Evolutionary conservation across 2,113 vertebrate species (phyloP).

Genomic region (Catharus fuscescens): DNA sequence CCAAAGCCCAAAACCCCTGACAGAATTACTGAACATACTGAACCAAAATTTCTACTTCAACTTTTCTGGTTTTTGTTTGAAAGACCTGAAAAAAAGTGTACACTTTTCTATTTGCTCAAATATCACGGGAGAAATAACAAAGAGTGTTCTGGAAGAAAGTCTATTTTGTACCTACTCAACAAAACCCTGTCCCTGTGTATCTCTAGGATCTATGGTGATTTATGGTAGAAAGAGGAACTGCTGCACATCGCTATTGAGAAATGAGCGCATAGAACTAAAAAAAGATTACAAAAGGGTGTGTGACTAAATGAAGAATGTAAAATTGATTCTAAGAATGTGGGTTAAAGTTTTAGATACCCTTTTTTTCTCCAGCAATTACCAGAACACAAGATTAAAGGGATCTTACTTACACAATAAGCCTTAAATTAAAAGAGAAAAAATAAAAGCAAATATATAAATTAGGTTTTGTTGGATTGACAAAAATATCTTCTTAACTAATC

Average conservation of each 20-base stretch:
- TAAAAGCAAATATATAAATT: not conserved
- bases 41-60: not conserved
- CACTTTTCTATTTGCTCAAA: not conserved
- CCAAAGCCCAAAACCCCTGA: not conserved
- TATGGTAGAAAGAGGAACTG: not conserved
- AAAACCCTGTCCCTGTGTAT: rapidly evolving
- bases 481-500: not conserved
- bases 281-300: not conserved
- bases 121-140: not conserved
- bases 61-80: not conserved
- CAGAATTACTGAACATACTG: not conserved
- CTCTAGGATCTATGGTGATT: not conserved
- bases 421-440: not conserved
- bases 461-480: not conserved
- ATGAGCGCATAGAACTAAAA: not conserved
- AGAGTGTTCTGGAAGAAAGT: not conserved
- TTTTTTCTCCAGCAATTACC: not conserved
- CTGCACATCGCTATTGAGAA: not conserved
- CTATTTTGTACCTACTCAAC: not conserved
- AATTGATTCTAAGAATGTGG: not conserved
- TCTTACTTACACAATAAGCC: not conserved
- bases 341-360: not conserved
- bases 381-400: not conserved
- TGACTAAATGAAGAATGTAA: not conserved
- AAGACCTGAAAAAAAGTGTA: not conserved